Evolutionary conservation across 2,888 invertebrate genomes (phyloP), one percentile per base, ranked within the genome.

Genomic region (Tyria jacobaeae): DNA sequence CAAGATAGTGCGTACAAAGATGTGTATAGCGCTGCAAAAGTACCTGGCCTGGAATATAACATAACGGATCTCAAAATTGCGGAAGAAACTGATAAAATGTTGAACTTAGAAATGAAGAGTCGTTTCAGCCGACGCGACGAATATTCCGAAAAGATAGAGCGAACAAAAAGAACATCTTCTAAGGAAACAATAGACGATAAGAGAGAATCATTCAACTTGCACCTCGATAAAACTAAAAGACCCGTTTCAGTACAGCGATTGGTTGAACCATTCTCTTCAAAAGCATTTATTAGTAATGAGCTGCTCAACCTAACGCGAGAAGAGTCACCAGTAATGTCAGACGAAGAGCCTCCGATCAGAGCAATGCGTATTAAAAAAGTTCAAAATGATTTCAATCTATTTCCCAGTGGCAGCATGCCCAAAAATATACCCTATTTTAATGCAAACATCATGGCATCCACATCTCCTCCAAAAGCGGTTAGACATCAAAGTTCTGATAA

Each of bases 61-160:
- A 90, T 92, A 60, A 89, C 92, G 81, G 94, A 94, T 90, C 91
- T 94, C 88, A 94, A 92, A 89, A 82, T 88, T 48, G 93, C 92
- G 31, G 94, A 94, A 71, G 93, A 94, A 89, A 94, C 92, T 3
- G 94, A 93, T 57, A 92, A 90, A 78, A 87, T 93, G 86, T 72
- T 94, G 41, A 94, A 94, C 67, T 74, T 82, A 73, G 93, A 93
- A 80, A 91, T 92, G 73, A 94, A 88, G 68, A 87, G 70, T 67
- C 85, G 90, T 15, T 89, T 86, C 53, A 91, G 92, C 57, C 83
- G 90, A 76, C 87, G 90, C 41, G 93, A 93, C 27, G 92, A 92
- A 56, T 89, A 86, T 61, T 83, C 81, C 27, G 91, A 92, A 63
- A 89, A 86, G 70, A 76, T 84, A 15, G 91, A 91, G 63, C 82